Conservation (phyloP, 1,140 invertebrate species). For the Ruditapes philippinarum region DNA sequence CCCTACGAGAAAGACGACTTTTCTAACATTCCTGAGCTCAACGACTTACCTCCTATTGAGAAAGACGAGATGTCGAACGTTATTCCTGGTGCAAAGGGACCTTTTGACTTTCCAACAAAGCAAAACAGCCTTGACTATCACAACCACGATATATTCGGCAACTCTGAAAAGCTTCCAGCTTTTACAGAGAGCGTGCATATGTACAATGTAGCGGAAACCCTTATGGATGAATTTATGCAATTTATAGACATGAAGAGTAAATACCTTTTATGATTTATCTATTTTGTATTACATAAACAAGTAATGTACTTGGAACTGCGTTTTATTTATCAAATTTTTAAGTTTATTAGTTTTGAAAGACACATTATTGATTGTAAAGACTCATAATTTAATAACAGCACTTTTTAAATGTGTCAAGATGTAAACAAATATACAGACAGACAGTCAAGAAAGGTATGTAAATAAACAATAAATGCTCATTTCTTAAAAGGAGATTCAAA, state of each 20-base stretch:
- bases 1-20: background rate
- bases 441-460: no score
- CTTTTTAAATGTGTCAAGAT: no score
- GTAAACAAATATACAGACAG: no score
- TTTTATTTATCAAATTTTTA: no score
- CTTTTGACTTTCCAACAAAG: background rate
- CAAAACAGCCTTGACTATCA: background rate
- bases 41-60: background rate
- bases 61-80: slow-evolving; percentile 23
- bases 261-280: background rate
- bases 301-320: no score
- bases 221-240: slow-evolving; percentile 34
- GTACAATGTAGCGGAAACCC: background rate
- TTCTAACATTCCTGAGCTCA: background rate
- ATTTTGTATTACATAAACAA: background rate
- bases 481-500: background rate
- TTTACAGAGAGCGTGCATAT: background rate
- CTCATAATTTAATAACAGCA: no score
- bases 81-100: background rate
- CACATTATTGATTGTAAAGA: no score
- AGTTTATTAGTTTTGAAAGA: no score
- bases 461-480: background rate
- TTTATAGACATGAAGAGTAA: background rate
- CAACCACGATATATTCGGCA: background rate
- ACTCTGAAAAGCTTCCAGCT: background rate